phyloP scores from a whole-genome alignment of 1,140 invertebrate genomes.

The Oryctes rhinoceros region DNA sequence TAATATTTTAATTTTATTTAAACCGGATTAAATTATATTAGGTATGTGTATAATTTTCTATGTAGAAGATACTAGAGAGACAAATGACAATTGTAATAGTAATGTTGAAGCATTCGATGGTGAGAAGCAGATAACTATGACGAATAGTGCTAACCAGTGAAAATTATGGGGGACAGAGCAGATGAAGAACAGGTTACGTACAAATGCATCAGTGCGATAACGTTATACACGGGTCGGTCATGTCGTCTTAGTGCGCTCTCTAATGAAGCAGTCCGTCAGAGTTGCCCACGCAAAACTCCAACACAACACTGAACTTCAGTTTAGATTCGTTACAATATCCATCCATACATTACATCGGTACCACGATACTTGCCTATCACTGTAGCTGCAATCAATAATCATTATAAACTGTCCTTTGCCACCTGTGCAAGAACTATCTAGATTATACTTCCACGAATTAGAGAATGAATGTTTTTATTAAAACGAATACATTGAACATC shows the following conservation, averaged over 20 bases:
- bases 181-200: constrained; percentile 55
- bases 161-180: constrained; percentile 37
- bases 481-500: background rate
- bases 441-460: constrained; percentile 18
- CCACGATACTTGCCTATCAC: constrained; percentile 48
- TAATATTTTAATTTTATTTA: background rate
- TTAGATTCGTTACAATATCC: constrained; percentile 35
- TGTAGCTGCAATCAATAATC: constrained; percentile 47
- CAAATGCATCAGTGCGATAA: constrained; percentile 57
- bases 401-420: constrained; percentile 49
- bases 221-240: constrained; percentile 55
- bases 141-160: constrained; percentile 38
- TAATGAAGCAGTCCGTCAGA: constrained; percentile 60
- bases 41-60: background rate
- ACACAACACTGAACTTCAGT: constrained; percentile 34
- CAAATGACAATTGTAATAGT: constrained; percentile 30
- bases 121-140: constrained; percentile 30
- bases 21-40: background rate
- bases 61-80: background rate
- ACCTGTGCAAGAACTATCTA: constrained; percentile 43
- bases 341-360: constrained; percentile 52
- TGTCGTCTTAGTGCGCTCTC: constrained; percentile 49
- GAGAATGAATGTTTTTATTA: constrained; percentile 44
- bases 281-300: constrained; percentile 51
- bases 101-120: constrained; percentile 15